Base-by-base conservation (phyloP, 2,113 vertebrate genomes). In the Kryptolebias marmoratus region DNA sequence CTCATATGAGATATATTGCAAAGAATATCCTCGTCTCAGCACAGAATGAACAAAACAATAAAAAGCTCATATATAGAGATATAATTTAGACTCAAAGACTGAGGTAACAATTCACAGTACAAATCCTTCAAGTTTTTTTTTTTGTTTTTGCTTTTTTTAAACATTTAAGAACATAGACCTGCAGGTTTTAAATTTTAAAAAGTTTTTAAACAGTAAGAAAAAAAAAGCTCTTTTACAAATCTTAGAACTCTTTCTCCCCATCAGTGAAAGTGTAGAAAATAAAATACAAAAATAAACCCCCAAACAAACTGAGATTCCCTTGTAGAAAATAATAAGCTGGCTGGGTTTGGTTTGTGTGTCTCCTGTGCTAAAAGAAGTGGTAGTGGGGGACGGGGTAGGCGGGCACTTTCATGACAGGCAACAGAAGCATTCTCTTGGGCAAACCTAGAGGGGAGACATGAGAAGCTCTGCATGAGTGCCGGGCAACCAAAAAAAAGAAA, bases 371-470 rank as follows among this genome's bases (percentile, higher is more conserved):
- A 98, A 98, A 98, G 95, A 98, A 99, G 92, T 96, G 97, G 94
- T 97, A 99, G 95, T 97, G 97, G 91, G 97, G 96, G 92, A 98
- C 91, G 90, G 97, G 95, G 93, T 97, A 99, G 94, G 96, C 93
- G 91, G 97, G 97, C 91, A 98, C 94, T 96, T 99, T 98, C 98
- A 99, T 98, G 95, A 99, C 94, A 92, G 97, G 98, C 94, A 99
- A 98, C 96, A 99, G 97, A 96, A 99, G 95, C 98, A 98, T 98
- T 98, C 97, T 97, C 96, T 99, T 99, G 95, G 98, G 96, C 91
- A 98, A 96, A 98, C 98, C 98, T 99, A 95, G 95, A 96, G 93
- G 95, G 92, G 96, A 97, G 94, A 98, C 95, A 97, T 84, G 96
- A 95, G 96, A 92, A 95, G 82, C 95, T 95, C 94, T 92, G 95